Evolutionary conservation across 2,888 invertebrate genomes (phyloP).

Genomic region (Lithophane semibrunnea): DNA sequence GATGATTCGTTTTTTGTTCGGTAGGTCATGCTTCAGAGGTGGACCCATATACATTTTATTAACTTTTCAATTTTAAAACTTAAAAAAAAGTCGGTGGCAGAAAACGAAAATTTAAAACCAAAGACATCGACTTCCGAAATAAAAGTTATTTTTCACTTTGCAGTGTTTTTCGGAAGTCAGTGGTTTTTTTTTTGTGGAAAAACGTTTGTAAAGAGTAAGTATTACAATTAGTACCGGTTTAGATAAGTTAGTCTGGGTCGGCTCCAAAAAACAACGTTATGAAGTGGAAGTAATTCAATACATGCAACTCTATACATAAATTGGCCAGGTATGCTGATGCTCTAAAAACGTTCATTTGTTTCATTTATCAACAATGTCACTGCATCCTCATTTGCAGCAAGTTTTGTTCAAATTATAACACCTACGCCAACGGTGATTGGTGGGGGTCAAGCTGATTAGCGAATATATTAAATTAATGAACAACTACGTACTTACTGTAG

Average conservation of each 20-base stretch:
- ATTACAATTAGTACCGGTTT: not conserved
- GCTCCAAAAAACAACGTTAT: not conserved
- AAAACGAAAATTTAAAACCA: too few relatives aligned
- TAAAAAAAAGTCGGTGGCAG: too few relatives aligned
- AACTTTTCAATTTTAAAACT: too few relatives aligned
- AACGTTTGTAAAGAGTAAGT: too few relatives aligned
- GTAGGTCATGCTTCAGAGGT: too few relatives aligned
- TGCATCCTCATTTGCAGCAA: constrained; percentile 51
- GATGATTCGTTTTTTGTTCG: too few relatives aligned
- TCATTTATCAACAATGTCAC: constrained; percentile 44
- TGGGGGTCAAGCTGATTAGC: not conserved
- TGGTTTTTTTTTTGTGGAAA: too few relatives aligned
- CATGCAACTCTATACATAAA: constrained; percentile 28
- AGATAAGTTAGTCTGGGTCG: not conserved
- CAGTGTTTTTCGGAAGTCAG: too few relatives aligned
- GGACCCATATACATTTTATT: too few relatives aligned
- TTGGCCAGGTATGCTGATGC: constrained; percentile 33
- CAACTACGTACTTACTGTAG: not conserved
- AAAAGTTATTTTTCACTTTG: too few relatives aligned
- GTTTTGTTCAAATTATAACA: constrained; percentile 47
- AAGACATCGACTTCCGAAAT: too few relatives aligned
- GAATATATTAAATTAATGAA: constrained; percentile 36
- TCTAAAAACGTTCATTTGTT: constrained; percentile 48
- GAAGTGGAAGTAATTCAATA: constrained; percentile 20
- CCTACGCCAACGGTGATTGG: constrained; percentile 27